phyloP scores from a whole-genome alignment of 2,113 vertebrate genomes.

The Eulemur rufifrons region DNA sequence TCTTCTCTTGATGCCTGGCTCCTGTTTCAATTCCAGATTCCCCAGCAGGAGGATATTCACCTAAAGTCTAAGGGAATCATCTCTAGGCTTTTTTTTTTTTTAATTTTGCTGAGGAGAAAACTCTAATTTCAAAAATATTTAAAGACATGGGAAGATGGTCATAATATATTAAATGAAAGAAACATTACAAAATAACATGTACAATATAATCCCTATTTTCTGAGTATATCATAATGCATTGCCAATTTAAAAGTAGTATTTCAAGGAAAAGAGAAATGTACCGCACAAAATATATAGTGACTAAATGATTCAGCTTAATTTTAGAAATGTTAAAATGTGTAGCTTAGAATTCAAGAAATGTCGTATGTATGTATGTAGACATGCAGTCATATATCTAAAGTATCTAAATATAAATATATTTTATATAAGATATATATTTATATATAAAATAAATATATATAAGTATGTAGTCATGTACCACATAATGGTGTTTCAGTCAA shows the following conservation, averaged over 20 bases:
- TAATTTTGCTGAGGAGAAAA: neutral
- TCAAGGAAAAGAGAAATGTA: conserved; percentile 20
- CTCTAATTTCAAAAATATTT: conserved; percentile 6
- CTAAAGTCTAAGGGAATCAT: neutral
- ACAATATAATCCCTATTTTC: neutral
- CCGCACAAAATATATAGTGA: neutral
- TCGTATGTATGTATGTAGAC: neutral
- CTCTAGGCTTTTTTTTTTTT: neutral
- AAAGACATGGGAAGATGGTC: neutral
- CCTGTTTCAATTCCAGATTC: neutral
- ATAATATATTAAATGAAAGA: neutral
- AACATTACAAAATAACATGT: neutral
- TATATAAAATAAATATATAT: neutral
- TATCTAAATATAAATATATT: neutral
- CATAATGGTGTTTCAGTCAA: neutral
- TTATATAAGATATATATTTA: neutral
- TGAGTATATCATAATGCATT: neutral
- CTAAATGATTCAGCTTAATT: neutral
- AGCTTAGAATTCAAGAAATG: neutral
- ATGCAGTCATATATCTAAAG: neutral
- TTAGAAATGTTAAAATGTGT: conserved; percentile 17
- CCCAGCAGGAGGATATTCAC: neutral
- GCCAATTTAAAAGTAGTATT: neutral
- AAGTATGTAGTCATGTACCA: neutral
- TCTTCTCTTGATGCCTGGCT: neutral